Conservation (phyloP, 2,113 vertebrate genomes). For the Mandrillus leucophaeus region DNA sequence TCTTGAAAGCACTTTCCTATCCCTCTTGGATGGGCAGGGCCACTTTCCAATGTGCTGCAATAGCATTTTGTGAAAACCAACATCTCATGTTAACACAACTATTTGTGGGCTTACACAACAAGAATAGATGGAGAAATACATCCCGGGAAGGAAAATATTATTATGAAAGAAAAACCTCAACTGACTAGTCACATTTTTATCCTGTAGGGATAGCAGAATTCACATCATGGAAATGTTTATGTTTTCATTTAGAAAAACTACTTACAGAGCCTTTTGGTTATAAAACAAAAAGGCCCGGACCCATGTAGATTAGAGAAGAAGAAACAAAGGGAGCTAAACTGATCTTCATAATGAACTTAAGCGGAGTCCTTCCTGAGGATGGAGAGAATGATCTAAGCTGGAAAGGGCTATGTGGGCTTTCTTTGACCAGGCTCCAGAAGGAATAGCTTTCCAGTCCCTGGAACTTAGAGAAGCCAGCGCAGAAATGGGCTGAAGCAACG, state of each 20-base stretch:
- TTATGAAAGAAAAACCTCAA: conserved; percentile 51
- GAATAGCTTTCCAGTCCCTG: not conserved
- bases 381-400: not conserved
- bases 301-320: not conserved
- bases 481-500: not conserved
- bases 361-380: not conserved
- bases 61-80: conserved; percentile 51
- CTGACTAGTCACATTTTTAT: conserved; percentile 3
- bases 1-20: not conserved
- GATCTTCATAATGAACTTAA: not conserved
- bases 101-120: conserved; percentile 39
- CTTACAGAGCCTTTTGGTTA: not conserved
- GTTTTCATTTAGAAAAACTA: conserved; percentile 44
- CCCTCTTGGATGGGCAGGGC: not conserved
- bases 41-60: not conserved
- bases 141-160: conserved; percentile 31
- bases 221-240: conserved; percentile 35
- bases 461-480: not conserved
- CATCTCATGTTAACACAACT: not conserved
- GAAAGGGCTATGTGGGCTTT: not conserved
- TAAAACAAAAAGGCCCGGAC: not conserved
- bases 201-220: conserved; percentile 1
- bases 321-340: not conserved
- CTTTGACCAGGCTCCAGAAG: not conserved
- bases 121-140: not conserved